A percentile compares a stretch with the other conserved stretches of the same genome.
These are phyloP conservation scores for Leiothrix lutea DNA, from an alignment of 2,113 vertebrate genomes.

Conservation along the genomic window DNA sequence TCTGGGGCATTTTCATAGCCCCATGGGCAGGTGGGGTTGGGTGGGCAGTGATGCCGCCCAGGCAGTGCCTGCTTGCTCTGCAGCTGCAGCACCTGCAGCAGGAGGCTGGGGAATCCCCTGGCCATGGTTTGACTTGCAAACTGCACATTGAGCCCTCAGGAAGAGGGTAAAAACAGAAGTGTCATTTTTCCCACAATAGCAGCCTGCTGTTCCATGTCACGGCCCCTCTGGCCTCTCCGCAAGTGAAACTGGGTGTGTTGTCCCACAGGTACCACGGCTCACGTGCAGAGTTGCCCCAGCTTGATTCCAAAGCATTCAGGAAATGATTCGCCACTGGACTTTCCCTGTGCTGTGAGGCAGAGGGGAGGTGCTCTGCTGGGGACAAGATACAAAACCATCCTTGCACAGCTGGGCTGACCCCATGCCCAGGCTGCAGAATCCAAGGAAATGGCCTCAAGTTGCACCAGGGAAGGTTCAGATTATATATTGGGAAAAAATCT, in stretches of 20 bases:
- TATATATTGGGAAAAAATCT: neutral
- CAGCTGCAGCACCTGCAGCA: neutral
- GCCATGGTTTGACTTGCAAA: neutral
- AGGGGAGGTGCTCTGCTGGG: accelerated
- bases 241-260: neutral
- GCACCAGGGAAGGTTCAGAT: neutral
- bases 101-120: neutral
- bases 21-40: accelerated
- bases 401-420: neutral
- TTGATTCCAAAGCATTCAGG: neutral
- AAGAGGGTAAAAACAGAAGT: neutral
- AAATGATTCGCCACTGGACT: neutral
- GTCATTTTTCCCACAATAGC: neutral
- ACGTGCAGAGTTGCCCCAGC: neutral
- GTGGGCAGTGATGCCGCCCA: accelerated
- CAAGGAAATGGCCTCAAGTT: neutral
- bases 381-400: neutral
- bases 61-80: accelerated
- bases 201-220: accelerated
- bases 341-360: neutral
- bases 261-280: neutral
- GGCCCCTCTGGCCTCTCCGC: accelerated
- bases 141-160: neutral
- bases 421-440: neutral
- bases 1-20: neutral